Evolutionary conservation across 2,797 vertebrate species (phyloP).

Genomic region (Adelosebastes latens): DNA sequence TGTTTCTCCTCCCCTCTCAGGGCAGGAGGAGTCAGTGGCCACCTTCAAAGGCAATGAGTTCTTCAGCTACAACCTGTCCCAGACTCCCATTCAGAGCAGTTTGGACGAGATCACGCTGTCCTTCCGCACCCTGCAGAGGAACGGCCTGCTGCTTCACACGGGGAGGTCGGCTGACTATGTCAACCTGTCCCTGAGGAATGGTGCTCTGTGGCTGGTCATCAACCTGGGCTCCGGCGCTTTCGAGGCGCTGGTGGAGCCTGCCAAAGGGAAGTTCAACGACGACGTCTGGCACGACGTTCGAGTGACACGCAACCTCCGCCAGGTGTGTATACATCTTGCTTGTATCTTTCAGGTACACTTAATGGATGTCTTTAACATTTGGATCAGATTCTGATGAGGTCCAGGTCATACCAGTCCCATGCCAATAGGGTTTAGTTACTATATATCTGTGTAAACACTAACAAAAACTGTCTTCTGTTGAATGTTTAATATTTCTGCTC

Average conservation of each 20-base stretch:
- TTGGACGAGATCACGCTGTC: constrained; percentile 95
- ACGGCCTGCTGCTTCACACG: constrained; percentile 95
- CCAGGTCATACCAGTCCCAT: background rate
- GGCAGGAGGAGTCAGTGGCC: constrained; percentile 92
- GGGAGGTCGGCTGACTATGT: constrained; percentile 94
- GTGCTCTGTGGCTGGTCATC: constrained; percentile 95
- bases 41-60: constrained; percentile 96
- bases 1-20: constrained; percentile 72
- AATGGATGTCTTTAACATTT: background rate
- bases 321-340: constrained; percentile 81
- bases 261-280: constrained; percentile 94
- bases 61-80: constrained; percentile 98
- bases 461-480: constrained; percentile 21
- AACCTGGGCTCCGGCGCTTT: constrained; percentile 97
- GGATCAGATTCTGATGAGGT: background rate
- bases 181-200: constrained; percentile 94
- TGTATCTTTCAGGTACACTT: background rate
- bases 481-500: constrained; percentile 41
- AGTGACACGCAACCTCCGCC: constrained; percentile 95
- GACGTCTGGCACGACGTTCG: constrained; percentile 92
- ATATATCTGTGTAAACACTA: constrained; percentile 3
- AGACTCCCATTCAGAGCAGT: constrained; percentile 96
- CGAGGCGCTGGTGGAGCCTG: constrained; percentile 94
- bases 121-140: constrained; percentile 93
- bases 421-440: background rate